Percentiles rank a stretch among this genome's conserved stretches.
These are phyloP conservation scores for Ceriagrion tenellum DNA, from an alignment of 2,888 invertebrate species.

Conservation along the genomic window DNA sequence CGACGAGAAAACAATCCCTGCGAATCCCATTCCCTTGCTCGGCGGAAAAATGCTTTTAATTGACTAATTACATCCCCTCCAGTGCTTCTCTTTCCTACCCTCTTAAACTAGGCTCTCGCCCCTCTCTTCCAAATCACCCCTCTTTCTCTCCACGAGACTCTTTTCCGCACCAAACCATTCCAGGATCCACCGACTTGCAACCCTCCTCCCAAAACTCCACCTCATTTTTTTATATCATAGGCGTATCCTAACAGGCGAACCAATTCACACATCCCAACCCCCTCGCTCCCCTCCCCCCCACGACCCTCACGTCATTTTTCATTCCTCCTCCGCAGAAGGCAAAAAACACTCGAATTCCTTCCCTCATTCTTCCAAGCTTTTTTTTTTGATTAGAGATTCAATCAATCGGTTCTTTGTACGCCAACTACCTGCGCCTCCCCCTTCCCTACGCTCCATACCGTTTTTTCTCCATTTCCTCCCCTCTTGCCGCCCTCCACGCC, in stretches of 20 bases:
- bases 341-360: neutral
- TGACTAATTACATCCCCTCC: slow-evolving; percentile 45
- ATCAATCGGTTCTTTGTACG: slow-evolving; percentile 36
- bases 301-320: slow-evolving; percentile 9
- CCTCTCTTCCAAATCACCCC: neutral
- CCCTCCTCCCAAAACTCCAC: neutral
- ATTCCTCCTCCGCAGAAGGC: neutral
- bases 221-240: no score
- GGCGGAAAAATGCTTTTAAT: slow-evolving; percentile 8
- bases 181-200: neutral
- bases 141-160: no score
- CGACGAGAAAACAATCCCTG: slow-evolving; percentile 16
- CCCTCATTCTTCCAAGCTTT: neutral
- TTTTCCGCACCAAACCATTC: neutral
- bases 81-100: neutral
- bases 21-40: neutral
- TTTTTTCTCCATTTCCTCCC: neutral
- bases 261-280: neutral
- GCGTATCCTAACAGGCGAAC: no score
- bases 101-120: neutral
- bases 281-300: neutral
- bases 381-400: slow-evolving; percentile 41
- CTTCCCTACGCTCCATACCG: no score
- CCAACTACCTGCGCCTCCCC: neutral
- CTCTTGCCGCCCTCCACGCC: neutral